Evolutionary conservation across 2,888 invertebrate species (phyloP).

Genomic region (Muschampia plurimacula): DNA sequence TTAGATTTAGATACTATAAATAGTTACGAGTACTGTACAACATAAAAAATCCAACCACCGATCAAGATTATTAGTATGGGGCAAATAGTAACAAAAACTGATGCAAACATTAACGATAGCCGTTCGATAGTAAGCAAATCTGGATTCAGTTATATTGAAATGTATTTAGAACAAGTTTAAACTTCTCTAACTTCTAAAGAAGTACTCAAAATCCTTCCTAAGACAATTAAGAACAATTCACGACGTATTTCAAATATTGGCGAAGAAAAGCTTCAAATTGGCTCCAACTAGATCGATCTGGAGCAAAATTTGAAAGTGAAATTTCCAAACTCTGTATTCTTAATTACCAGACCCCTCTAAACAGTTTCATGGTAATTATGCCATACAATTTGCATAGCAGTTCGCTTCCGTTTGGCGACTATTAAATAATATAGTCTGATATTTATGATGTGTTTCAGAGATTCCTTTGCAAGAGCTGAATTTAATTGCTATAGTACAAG

Average conservation of each 20-base stretch:
- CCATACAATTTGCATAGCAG: constrained; percentile 68
- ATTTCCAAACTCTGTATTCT: constrained; percentile 65
- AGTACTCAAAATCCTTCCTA: constrained; percentile 1
- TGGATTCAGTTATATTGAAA: constrained; percentile 1
- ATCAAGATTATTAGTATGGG: too few relatives aligned
- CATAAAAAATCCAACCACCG: too few relatives aligned
- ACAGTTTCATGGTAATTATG: constrained; percentile 69
- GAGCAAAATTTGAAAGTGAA: constrained; percentile 71
- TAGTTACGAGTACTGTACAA: too few relatives aligned
- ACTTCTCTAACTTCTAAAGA: background rate
- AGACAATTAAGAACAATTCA: constrained; percentile 18
- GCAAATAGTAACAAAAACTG: too few relatives aligned
- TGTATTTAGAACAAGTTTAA: background rate
- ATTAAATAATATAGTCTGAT: constrained; percentile 40
- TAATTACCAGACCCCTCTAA: constrained; percentile 71
- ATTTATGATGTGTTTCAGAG: constrained; percentile 14
- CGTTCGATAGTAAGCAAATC: background rate
- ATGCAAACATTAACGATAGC: too few relatives aligned
- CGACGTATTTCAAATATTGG: constrained; percentile 20
- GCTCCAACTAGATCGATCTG: constrained; percentile 46
- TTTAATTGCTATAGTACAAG: background rate
- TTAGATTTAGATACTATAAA: too few relatives aligned
- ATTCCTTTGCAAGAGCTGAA: background rate
- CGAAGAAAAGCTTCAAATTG: constrained; percentile 23
- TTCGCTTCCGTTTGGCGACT: constrained; percentile 42